Base-by-base conservation (phyloP, 2,113 vertebrate genomes). In the Zosterops borbonicus region DNA sequence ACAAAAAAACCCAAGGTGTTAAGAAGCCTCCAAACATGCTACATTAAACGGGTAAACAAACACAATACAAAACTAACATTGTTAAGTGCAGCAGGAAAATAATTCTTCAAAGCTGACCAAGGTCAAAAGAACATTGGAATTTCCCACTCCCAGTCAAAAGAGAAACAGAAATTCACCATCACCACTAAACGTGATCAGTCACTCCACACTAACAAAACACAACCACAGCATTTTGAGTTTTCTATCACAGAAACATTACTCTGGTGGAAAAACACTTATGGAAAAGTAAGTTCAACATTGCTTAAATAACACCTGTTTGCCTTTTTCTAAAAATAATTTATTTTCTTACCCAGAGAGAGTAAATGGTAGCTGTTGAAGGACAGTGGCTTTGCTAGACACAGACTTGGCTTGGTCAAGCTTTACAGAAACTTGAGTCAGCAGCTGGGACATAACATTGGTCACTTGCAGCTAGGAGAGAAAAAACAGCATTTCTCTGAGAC, bases 371-470 rank as follows among this genome's bases (percentile, higher is more conserved):
- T 99, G 98, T 53, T 98, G 99, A 88, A 99, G 98, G 27, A 99
- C 94, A 35, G 97, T 74, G 53, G 97, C 98, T 97, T 99, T 99
- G 65, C 98, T 98, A 58, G 98, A 97, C 35, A 98, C 96, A 49
- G 98, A 98, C 55, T 97, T 98, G 14, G 98, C 99, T 1, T 99
- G 98, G 39, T 99, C 98, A 5, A 99, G 97, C 87, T 98, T 98
- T 68, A 99, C 99, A 75, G 97, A 97, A 92, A 99, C 99, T n/a
- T 98, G 98, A 89, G 96, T 97, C 96, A 99, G 97, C 37, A 98
- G 98, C 87, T 99, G 99, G 44, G 99, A 99, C 96, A 99, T 98
- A 82, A 99, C 98, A 50, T 99, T 98, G 12, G 99, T 99, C 83
- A 99, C 98, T 63, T 98, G 99, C 41, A 99, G 98, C 99, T 99